Conservation (phyloP, 1,140 invertebrate species). For the Leptopilina boulardi region DNA sequence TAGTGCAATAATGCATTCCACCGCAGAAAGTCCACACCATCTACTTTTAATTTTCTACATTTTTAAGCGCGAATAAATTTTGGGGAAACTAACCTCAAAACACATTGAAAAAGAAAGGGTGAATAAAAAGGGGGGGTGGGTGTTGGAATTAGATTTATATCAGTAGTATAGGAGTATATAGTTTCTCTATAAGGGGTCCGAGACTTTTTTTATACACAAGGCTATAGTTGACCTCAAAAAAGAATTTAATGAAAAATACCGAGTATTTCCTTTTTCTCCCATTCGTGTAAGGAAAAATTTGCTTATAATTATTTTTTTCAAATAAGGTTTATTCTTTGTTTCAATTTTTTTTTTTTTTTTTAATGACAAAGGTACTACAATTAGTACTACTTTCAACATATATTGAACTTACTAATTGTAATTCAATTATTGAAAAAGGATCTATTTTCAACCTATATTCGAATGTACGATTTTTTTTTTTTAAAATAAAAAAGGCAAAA, state of each 20-base stretch:
- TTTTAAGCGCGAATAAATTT: conserved; percentile 63
- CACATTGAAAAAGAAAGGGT: conserved; percentile 51
- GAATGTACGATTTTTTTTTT: too few species aligned
- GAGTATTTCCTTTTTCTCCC: conserved; percentile 54
- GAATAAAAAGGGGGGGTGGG: conserved; percentile 44
- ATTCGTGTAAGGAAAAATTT: conserved; percentile 45
- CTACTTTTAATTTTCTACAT: conserved; percentile 62
- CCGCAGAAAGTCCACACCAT: conserved; percentile 51
- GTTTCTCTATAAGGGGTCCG: conserved; percentile 57
- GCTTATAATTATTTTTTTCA: too few species aligned
- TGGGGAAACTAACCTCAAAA: conserved; percentile 50
- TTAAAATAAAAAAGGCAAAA: neutral
- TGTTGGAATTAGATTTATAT: conserved; percentile 69
- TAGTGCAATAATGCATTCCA: conserved; percentile 60
- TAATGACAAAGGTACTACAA: too few species aligned
- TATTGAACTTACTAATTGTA: too few species aligned
- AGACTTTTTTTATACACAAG: conserved; percentile 64
- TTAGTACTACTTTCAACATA: too few species aligned
- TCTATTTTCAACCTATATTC: too few species aligned
- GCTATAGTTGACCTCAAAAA: conserved; percentile 60
- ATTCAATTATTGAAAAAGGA: too few species aligned
- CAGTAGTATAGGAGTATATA: conserved; percentile 49
- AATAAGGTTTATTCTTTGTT: too few species aligned
- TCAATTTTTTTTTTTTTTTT: too few species aligned
- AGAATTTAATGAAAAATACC: conserved; percentile 73